phyloP scores from a whole-genome alignment of 2,113 vertebrate species.

The Tretioscincus oriximinensis region DNA sequence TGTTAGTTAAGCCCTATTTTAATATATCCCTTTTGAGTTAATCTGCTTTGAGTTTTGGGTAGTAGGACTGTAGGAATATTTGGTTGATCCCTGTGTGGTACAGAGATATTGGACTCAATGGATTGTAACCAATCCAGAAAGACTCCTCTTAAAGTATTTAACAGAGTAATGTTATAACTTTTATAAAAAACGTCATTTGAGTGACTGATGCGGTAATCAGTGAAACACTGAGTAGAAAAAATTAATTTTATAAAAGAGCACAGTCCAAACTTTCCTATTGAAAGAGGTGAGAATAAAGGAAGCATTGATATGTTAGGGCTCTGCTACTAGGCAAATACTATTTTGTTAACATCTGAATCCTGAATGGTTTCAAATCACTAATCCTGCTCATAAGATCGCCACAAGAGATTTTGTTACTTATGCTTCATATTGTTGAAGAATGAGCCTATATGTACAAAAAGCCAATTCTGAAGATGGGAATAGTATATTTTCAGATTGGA shows the following conservation, averaged over 20 bases:
- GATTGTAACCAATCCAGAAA: too few relatives aligned
- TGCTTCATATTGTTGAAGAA: neutral
- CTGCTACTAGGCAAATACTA: neutral
- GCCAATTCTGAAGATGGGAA: conserved; percentile 37
- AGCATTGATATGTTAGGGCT: neutral
- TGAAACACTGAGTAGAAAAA: neutral
- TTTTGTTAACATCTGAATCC: neutral
- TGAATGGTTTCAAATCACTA: rapidly evolving
- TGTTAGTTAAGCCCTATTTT: too few relatives aligned
- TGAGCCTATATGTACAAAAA: neutral
- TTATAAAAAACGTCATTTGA: neutral
- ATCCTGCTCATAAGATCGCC: neutral
- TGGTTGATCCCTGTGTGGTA: too few relatives aligned
- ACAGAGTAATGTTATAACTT: neutral
- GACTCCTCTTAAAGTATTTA: neutral
- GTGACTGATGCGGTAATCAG: neutral
- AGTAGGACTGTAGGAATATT: neutral
- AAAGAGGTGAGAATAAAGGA: neutral
- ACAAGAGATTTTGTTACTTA: neutral
- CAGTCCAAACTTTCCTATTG: neutral
- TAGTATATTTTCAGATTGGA: conserved; percentile 39
- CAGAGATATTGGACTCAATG: too few relatives aligned
- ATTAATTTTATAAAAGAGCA: neutral
- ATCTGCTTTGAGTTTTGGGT: neutral
- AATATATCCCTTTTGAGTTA: neutral